Conservation (phyloP, 2,797 vertebrate genomes). For the Acanthurus leucopareius region DNA sequence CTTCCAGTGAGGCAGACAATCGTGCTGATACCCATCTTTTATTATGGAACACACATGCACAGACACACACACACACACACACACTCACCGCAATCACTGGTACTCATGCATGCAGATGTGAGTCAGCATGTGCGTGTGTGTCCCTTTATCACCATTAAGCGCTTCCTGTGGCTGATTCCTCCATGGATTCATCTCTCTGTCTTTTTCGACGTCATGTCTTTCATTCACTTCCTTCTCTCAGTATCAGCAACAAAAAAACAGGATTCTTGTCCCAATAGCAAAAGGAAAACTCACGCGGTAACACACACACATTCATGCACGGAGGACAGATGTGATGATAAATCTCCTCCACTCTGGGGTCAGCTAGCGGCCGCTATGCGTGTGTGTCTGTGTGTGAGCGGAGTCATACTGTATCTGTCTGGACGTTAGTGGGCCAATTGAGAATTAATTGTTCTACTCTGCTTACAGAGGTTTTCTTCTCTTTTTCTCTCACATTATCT, state of each 20-base stretch:
- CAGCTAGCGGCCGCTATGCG: conserved; percentile 58
- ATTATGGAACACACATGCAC: conserved; percentile 40
- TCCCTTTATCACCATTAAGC: conserved; percentile 64
- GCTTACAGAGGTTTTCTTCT: conserved; percentile 49
- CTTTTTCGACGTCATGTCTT: conserved; percentile 1
- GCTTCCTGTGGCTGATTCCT: conserved; percentile 62
- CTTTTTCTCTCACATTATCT: conserved; percentile 52
- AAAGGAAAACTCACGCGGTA: conserved; percentile 52
- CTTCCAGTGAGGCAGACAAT: conserved; percentile 42
- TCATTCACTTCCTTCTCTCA: conserved; percentile 48
- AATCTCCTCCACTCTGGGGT: conserved; percentile 68
- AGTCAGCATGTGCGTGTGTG: conserved; percentile 19
- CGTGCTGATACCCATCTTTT: conserved; percentile 60
- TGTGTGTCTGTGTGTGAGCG: conserved; percentile 31
- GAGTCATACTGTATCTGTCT: conserved; percentile 61
- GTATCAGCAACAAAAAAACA: conserved; percentile 24
- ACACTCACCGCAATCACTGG: conserved; percentile 1
- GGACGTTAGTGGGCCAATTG: conserved; percentile 62
- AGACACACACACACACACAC: conserved; percentile 4
- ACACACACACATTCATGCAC: conserved; percentile 68
- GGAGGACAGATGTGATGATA: conserved; percentile 76
- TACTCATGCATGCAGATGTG: conserved; percentile 26
- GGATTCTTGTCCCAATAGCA: conserved; percentile 64
- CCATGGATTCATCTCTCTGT: conserved; percentile 32
- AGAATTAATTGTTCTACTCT: conserved; percentile 68